Evolutionary conservation across 2,888 invertebrate genomes (phyloP).

Genomic region (Linnaemya vulpina): DNA sequence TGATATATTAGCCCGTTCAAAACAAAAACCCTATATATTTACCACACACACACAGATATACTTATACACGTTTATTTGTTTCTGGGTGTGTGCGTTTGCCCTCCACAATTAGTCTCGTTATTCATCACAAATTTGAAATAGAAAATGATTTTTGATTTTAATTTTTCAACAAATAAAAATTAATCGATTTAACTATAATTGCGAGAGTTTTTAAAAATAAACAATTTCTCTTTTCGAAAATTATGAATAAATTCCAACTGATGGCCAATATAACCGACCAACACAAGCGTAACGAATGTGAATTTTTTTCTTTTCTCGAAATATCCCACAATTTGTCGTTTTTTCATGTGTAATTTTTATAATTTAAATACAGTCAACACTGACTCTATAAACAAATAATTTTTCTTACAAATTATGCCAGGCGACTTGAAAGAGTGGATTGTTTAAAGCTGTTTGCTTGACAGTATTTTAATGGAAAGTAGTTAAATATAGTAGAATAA

Average conservation of each 20-base stretch:
- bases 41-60: no score
- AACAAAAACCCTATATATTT: not conserved
- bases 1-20: not conserved
- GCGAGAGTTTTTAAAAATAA: constrained; percentile 12
- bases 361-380: constrained; percentile 42
- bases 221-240: constrained; percentile 10
- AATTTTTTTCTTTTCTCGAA: not conserved
- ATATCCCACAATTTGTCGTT: constrained; percentile 30
- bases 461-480: not conserved
- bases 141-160: constrained; percentile 10
- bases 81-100: constrained; percentile 1
- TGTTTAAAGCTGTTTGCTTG: not conserved
- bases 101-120: not conserved
- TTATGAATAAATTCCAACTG: constrained; percentile 10
- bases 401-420: constrained; percentile 2
- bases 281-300: not conserved
- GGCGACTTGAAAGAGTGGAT: constrained; percentile 29
- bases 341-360: constrained; percentile 15
- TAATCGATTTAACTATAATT: constrained; percentile 41
- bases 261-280: constrained; percentile 4
- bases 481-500: not conserved
- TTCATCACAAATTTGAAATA: not conserved
- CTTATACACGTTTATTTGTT: not conserved
- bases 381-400: constrained; percentile 52
- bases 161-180: constrained; percentile 8